Percentiles rank a stretch among this genome's conserved stretches.
phyloP scores from a whole-genome alignment of 1,140 invertebrate genomes.

The Hypsibius dujardini region DNA sequence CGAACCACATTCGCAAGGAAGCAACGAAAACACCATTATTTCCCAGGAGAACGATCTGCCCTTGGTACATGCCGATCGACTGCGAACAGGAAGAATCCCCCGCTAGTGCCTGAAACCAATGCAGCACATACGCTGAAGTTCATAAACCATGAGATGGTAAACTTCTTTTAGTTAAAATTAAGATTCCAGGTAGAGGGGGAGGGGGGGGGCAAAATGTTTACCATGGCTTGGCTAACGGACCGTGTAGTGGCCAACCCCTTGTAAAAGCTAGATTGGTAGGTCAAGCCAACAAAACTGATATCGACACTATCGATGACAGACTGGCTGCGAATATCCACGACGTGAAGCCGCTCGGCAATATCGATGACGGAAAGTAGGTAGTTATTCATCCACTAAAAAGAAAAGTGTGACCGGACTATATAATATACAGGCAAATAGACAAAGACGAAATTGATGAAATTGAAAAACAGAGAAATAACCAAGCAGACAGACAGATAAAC shows the following conservation, averaged over 20 bases:
- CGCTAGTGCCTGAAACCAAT: neutral
- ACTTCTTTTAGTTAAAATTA: too few relatives aligned
- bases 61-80: neutral
- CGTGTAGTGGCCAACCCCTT: constrained; percentile 4
- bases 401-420: too few relatives aligned
- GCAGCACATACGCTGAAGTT: too few relatives aligned
- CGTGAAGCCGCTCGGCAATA: neutral
- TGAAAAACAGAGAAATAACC: too few relatives aligned
- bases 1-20: constrained; percentile 11
- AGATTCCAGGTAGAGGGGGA: too few relatives aligned
- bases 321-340: constrained; percentile 11
- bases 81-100: neutral
- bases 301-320: neutral
- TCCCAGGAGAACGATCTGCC: constrained; percentile 3
- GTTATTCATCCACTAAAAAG: constrained; percentile 14
- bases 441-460: too few relatives aligned
- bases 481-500: too few relatives aligned
- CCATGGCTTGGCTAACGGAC: constrained; percentile 2
- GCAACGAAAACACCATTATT: constrained; percentile 7
- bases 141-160: too few relatives aligned
- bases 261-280: constrained; percentile 12
- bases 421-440: too few relatives aligned
- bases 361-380: neutral
- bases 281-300: neutral
- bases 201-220: too few relatives aligned